phyloP scores from a whole-genome alignment of 2,888 invertebrate species.

The Tupiocoris notatus region DNA sequence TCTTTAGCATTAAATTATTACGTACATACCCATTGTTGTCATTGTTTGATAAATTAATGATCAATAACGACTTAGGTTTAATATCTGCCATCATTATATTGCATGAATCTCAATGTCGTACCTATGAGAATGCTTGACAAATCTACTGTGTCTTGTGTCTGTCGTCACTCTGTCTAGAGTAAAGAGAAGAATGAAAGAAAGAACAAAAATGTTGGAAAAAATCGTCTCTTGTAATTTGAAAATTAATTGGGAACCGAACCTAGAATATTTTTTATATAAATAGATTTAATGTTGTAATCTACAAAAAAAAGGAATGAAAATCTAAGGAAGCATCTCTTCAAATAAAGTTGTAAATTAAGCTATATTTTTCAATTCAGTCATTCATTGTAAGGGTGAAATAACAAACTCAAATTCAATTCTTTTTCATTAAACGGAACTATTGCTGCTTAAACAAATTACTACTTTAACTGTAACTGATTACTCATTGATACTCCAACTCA shows the following conservation, averaged over 20 bases:
- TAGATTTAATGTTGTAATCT: conserved; percentile 21
- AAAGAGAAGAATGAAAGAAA: neutral
- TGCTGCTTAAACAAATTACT: conserved; percentile 2
- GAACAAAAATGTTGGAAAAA: neutral
- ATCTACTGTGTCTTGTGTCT: neutral
- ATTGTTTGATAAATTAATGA: neutral
- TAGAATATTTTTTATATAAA: conserved; percentile 40
- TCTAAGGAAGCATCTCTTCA: neutral
- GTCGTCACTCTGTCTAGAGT: neutral
- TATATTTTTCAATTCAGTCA: conserved; percentile 39
- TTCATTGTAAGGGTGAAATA: conserved; percentile 22
- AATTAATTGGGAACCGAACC: conserved; percentile 15
- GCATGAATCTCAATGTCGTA: neutral
- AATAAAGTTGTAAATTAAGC: conserved; percentile 16
- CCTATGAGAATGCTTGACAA: neutral
- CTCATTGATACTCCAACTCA: conserved; percentile 19
- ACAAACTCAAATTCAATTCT: conserved; percentile 19
- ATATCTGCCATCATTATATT: neutral
- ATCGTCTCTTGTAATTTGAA: neutral
- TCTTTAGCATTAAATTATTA: neutral
- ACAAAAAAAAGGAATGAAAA: conserved; percentile 5
- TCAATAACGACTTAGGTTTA: neutral
- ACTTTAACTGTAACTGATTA: too few species aligned
- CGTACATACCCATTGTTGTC: neutral
- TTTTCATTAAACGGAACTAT: neutral